Evolutionary conservation across 2,888 invertebrate species (phyloP), one percentile per base, ranked within the genome.

Genomic region (Psococerastis gibbosa): DNA sequence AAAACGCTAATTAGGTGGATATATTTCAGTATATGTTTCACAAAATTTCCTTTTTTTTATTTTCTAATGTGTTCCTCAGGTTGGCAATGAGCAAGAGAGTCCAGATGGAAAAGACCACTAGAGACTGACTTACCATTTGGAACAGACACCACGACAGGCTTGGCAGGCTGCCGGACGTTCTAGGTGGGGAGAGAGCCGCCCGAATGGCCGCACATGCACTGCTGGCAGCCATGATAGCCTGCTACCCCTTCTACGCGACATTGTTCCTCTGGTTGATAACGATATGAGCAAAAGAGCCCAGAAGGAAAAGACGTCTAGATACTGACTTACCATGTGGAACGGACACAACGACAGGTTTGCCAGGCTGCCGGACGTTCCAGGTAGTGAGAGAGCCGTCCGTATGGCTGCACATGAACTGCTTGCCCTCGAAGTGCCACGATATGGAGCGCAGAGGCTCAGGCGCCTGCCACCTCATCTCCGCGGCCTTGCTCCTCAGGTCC

Each of bases 391-490:
- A 91, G 49, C 98, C 98, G 66, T 98, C 95, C 33, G 76, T 75
- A 65, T 98, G 97, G 55, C 89, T 87, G 53, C 82, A 81, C 78
- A 98, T 85, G 61, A 99, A 87, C 65, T 88, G 84, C 66, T 91
- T 92, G 51, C 95, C 98, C 65, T 98, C 97, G 66, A 85, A 80
- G 63, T 95, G 92, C 98, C 98, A 98, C 49, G 87, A 75, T 55
- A 91, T 75, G 44, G 91, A 89, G 57, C 81, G 75, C 53, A 94
- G 68, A 43, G 74, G 75, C 59, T 85, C 85, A 20, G 71, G 67
- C 44, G 79, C 71, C 56, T 75, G 72, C 65, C 79, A 84, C 58
- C 91, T 73, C 65, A 79, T 75, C 58, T 98, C 97, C 32, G 85
- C 89, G 52, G 65, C 66, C 64, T 83, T 85, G 54, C 70, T 75